Conservation (phyloP, 2,797 vertebrate genomes). For the Babyrousa celebensis region DNA sequence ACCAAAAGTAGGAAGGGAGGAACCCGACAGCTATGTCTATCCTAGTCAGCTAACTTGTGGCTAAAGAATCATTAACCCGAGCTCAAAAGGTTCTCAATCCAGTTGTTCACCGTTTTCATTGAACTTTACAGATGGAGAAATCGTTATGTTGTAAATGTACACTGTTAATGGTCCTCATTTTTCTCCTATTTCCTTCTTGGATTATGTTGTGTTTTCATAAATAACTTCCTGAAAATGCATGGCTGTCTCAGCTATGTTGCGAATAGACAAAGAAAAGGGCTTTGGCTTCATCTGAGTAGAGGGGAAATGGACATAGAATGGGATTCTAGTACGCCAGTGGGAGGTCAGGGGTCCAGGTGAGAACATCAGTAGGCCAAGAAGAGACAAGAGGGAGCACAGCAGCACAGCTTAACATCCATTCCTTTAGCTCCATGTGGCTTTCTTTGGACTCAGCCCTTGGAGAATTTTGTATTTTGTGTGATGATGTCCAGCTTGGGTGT, state of each 20-base stretch:
- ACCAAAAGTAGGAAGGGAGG: neutral
- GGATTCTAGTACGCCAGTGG: neutral
- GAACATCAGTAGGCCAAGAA: neutral
- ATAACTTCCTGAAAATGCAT: slow-evolving; percentile 38
- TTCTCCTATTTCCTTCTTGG: neutral
- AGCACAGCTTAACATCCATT: accelerated
- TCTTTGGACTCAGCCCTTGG: neutral
- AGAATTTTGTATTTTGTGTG: neutral
- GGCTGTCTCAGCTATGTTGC: neutral
- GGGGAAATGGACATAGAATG: neutral
- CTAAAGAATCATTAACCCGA: neutral
- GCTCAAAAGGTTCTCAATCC: neutral
- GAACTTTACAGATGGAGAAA: neutral
- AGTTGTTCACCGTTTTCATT: neutral
- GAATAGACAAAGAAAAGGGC: neutral
- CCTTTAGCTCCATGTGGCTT: neutral
- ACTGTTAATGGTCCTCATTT: neutral
- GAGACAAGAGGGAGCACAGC: neutral
- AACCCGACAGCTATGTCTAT: accelerated
- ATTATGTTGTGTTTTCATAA: slow-evolving; percentile 21
- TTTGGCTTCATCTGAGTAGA: neutral
- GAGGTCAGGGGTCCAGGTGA: neutral
- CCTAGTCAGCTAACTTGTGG: neutral
- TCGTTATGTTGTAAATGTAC: neutral
- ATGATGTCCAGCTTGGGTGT: neutral